Base-by-base conservation (phyloP, 1,140 invertebrate genomes). In the Megalonaias nervosa region DNA sequence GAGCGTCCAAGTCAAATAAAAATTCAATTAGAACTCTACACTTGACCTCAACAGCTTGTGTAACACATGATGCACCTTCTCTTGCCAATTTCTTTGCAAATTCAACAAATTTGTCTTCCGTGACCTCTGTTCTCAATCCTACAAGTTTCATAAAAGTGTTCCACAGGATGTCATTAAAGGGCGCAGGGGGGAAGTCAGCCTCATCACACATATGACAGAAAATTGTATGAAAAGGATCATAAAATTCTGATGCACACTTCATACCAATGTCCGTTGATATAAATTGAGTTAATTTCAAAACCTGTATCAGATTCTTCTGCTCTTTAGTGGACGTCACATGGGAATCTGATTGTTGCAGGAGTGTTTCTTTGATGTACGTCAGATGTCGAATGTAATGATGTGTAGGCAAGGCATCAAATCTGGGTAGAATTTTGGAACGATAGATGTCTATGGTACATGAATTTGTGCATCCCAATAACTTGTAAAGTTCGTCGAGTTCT, bases 71-170 rank as follows among this genome's bases (percentile, higher is more conserved):
- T 31, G 31, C 31, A 31, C 60, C n/a, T 38, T 62, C 23, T 12
- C 2, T 26, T 61, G 65, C 75, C 6, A 77, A 17, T 59, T 67
- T 23, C 16, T 55, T 2, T n/a, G 75, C 75, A 72, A 71, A 77
- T 3, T 66, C 31, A 31, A 77, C 62, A 16, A 77, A n/a, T 59
- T 58, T 57, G n/a, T 72, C 21, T 48, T 21, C 68, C 14, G 68
- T 65, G 17, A 61, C 59, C 16, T 67, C 26, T n/a, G 55, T 65
- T 12, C n/a, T 77, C 9, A 77, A 48, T 65, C 69, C 75, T 55
- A 77, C 59, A 14, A 15, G 16, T 72, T 71, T n/a, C 61, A 77
- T 59, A 55, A 77, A 77, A 13, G 1, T 19, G 9, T 58, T n/a
- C 75, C 75, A 77, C 0, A 16, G 16, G 6, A 59, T 1, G 17